Percentiles rank a stretch among this genome's conserved stretches.
phyloP scores from a whole-genome alignment of 2,113 vertebrate species.

The Sterna hirundo region DNA sequence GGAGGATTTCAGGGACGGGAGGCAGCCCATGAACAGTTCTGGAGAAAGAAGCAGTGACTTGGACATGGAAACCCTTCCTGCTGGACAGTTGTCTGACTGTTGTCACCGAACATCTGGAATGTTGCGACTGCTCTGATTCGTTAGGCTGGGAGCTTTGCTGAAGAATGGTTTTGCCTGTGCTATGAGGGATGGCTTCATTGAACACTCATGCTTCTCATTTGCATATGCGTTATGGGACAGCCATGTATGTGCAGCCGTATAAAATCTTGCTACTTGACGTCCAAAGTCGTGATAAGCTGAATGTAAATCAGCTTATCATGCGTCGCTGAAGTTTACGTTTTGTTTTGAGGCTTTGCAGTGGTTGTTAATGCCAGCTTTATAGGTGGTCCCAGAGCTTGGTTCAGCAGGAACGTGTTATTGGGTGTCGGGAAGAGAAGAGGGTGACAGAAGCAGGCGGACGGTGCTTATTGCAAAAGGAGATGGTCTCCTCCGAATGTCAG shows the following conservation, averaged over 20 bases:
- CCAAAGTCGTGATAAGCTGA: background rate
- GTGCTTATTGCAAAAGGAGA: background rate
- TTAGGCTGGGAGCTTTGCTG: background rate
- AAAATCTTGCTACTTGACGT: background rate
- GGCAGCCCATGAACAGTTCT: background rate
- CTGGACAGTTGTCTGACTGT: background rate
- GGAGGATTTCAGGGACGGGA: background rate
- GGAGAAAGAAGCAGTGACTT: background rate
- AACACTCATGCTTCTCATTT: background rate
- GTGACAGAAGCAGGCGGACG: background rate
- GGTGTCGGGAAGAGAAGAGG: background rate
- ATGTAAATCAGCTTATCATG: no score
- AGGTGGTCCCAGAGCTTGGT: background rate
- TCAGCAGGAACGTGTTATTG: background rate
- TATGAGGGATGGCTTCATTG: background rate
- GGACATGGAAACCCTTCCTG: background rate
- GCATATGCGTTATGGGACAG: background rate
- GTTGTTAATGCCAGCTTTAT: background rate
- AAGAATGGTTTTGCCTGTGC: background rate
- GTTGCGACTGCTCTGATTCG: background rate
- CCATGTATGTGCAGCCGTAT: background rate
- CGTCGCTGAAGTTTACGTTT: no score
- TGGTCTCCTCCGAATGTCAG: background rate
- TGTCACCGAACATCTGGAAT: background rate
- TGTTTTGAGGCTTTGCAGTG: background rate